Base-by-base conservation (phyloP, 2,888 invertebrate species). In the Euzophera pinguis region DNA sequence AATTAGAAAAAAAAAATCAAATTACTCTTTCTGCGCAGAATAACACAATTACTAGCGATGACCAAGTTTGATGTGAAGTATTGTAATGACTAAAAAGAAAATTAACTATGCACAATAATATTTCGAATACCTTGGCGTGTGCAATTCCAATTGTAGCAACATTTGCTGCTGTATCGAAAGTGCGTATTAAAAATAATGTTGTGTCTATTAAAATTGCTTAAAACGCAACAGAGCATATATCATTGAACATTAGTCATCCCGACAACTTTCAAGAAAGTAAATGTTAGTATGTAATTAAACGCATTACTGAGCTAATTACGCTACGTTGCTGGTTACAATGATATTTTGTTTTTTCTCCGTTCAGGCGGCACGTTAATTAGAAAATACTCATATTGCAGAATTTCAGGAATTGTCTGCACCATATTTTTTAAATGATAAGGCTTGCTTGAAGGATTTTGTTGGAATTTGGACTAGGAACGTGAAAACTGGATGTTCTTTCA, bases 261-360 rank as follows among this genome's bases (percentile, higher is more conserved):
- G 53, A 63, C 60, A 63, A 72, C 73, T 76, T 73, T 74, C 65
- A 64, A 66, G 59, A 67, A 74, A 71, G 72, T 66, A 71, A 71
- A 66, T 64, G 60, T 61, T 65, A 54, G 58, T 65, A 59, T 58
- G 63, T 65, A 73, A 76, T 75, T 72, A 73, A 74, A 75, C 73
- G 76, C 78, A 71, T 78, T 69, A 65, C 62, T 78, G 75, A 65
- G 61, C 62, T 62, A 62, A 62, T 65, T 60, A 57, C 57, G 55
- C 52, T 45, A 16, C 48, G 58, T 55, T 52, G 54, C 54, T 29
- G 13, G 32, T 9, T 47, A 54, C 56, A 59, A 56, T 62, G 54
- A 61, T 61, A 61, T 58, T 56, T 59, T 43, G 53, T 54, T 54
- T 54, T 54, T 50, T 41, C 39, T 38, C 27, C 22, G 29, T 41